Evolutionary conservation across 2,888 invertebrate genomes (phyloP).

Genomic region (Platycheirus albimanus): DNA sequence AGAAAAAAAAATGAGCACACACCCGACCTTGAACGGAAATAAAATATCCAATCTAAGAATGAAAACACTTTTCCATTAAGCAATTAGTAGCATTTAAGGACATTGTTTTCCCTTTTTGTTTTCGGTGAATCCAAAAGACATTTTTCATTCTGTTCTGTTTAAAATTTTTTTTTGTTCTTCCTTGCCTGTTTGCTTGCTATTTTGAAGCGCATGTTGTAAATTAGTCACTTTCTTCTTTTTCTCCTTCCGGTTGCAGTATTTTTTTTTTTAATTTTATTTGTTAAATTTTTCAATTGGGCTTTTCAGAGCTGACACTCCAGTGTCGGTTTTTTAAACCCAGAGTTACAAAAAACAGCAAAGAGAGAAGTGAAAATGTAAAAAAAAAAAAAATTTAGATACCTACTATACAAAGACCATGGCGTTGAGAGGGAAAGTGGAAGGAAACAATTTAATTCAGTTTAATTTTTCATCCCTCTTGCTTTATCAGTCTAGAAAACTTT

Average conservation of each 20-base stretch:
- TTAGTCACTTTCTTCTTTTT: constrained; percentile 38
- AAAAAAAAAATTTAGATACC: not conserved
- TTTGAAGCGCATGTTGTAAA: constrained; percentile 33
- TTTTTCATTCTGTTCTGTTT: constrained; percentile 1
- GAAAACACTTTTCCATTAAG: constrained; percentile 54
- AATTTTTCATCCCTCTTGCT: constrained; percentile 58
- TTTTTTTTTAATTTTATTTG: constrained; percentile 4
- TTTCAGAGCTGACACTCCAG: constrained; percentile 12
- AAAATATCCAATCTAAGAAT: constrained; percentile 31
- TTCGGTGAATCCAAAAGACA: constrained; percentile 4
- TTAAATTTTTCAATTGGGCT: constrained; percentile 17
- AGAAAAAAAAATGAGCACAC: not conserved
- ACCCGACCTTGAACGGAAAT: constrained; percentile 5
- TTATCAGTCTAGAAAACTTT: constrained; percentile 62
- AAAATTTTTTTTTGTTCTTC: not conserved
- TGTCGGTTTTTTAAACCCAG: not conserved
- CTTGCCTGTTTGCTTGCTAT: not conserved
- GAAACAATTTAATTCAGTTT: constrained; percentile 66
- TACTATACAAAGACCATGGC: not conserved
- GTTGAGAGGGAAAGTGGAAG: constrained; percentile 24
- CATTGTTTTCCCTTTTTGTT: constrained; percentile 20
- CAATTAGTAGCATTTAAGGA: constrained; percentile 62
- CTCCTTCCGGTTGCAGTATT: constrained; percentile 33
- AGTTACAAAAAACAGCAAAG: no score
- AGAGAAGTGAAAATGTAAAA: constrained; percentile 11